Percentiles rank a stretch among this genome's conserved stretches.
These are phyloP conservation scores for Anticlea derivata DNA, from an alignment of 2,888 invertebrate species.

Conservation along the genomic window DNA sequence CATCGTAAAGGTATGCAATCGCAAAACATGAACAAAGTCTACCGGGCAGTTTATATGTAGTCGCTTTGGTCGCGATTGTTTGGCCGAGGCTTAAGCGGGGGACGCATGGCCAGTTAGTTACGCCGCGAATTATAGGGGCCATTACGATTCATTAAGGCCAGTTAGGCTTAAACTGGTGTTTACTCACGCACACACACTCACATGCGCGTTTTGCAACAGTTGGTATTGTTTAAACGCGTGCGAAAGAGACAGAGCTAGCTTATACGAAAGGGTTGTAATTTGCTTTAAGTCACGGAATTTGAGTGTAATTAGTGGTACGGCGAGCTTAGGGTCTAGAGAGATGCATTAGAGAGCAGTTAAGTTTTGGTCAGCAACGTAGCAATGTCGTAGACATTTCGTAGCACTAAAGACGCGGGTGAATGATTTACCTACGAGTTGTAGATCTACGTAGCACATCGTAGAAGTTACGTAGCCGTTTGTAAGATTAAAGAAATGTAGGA, in stretches of 20 bases:
- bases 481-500: no score
- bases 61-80: conserved; percentile 1
- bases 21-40: no score
- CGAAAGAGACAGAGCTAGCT: conserved; percentile 50
- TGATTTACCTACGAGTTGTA: background rate
- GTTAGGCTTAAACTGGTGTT: conserved; percentile 85
- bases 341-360: conserved; percentile 60
- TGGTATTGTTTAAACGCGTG: conserved; percentile 63
- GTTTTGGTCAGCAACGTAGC: conserved; percentile 17
- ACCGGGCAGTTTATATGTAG: no score
- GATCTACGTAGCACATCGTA: background rate
- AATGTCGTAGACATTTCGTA: conserved; percentile 14
- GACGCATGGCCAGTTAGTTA: conserved; percentile 83
- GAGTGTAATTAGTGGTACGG: conserved; percentile 75
- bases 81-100: conserved; percentile 9
- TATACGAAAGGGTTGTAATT: conserved; percentile 58
- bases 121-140: conserved; percentile 85
- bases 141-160: conserved; percentile 85
- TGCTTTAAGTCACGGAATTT: conserved; percentile 72
- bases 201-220: conserved; percentile 61
- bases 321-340: conserved; percentile 67
- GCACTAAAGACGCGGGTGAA: conserved; percentile 1
- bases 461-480: no score
- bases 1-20: no score
- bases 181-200: conserved; percentile 74